Evolutionary conservation across 2,113 vertebrate genomes (phyloP).

Genomic region (Pagrus major): DNA sequence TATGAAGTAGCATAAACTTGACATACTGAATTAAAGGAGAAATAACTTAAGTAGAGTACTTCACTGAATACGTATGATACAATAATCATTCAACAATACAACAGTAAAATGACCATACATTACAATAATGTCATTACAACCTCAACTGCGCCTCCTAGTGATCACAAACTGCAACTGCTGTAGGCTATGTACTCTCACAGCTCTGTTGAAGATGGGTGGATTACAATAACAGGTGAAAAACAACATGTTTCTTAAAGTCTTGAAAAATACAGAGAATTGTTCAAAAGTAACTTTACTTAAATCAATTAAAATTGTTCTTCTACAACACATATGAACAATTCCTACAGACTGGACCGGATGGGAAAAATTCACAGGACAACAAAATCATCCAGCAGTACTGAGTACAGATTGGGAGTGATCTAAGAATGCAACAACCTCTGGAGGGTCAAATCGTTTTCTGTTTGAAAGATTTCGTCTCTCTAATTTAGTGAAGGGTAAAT

Average conservation of each 20-base stretch:
- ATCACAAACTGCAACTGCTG: neutral
- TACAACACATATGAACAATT: neutral
- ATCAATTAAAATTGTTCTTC: too few relatives aligned
- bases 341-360: neutral
- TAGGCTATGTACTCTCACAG: neutral
- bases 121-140: neutral
- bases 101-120: neutral
- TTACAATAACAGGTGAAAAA: neutral
- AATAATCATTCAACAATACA: neutral
- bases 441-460: neutral
- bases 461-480: conserved; percentile 4
- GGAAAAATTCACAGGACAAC: neutral
- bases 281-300: too few relatives aligned
- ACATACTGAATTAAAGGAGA: too few relatives aligned
- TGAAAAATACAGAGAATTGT: neutral
- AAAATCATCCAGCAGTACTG: neutral
- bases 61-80: too few relatives aligned
- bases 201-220: neutral
- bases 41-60: too few relatives aligned
- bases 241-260: neutral
- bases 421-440: neutral
- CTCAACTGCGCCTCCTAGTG: conserved; percentile 25
- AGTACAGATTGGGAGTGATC: neutral
- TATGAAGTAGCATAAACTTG: too few relatives aligned
- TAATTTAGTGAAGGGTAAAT: neutral